A percentile compares a stretch with the other conserved stretches of the same genome.
Conservation (phyloP, 2,113 vertebrate genomes). For the Struthio camelus region DNA sequence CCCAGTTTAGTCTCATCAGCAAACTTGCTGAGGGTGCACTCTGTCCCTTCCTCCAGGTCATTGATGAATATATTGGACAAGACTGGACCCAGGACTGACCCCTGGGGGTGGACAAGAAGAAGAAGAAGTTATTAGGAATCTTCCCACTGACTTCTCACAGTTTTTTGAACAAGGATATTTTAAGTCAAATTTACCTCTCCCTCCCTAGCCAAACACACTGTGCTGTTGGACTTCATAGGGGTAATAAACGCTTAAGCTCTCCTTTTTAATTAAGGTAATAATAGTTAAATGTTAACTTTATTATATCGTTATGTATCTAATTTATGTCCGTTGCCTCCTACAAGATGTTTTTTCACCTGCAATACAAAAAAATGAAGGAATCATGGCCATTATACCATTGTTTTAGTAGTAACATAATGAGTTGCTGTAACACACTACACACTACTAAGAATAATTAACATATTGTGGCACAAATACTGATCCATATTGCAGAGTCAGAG, state of each 20-base stretch:
- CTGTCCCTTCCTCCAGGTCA: too few relatives aligned
- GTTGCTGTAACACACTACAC: not conserved
- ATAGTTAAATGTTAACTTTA: not conserved
- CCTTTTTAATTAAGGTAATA: not conserved
- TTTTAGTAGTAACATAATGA: not conserved
- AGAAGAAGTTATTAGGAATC: not conserved
- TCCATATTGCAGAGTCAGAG: not conserved
- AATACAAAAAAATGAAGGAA: not conserved
- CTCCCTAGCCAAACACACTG: not conserved
- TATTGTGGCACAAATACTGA: constrained; percentile 9
- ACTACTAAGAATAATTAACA: not conserved
- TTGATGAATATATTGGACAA: too few relatives aligned
- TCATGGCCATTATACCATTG: not conserved
- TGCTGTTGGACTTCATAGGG: not conserved
- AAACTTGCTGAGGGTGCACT: too few relatives aligned
- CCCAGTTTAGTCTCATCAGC: too few relatives aligned
- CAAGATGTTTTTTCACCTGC: not conserved
- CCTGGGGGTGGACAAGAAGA: too few relatives aligned
- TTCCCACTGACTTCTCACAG: not conserved
- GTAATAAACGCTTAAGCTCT: not conserved
- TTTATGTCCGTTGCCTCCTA: not conserved
- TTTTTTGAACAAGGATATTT: not conserved
- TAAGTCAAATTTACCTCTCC: not conserved
- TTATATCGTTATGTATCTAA: not conserved
- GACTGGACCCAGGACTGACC: too few relatives aligned